Evolutionary conservation across 2,113 vertebrate genomes (phyloP).

Genomic region (Cryptotis parvus): DNA sequence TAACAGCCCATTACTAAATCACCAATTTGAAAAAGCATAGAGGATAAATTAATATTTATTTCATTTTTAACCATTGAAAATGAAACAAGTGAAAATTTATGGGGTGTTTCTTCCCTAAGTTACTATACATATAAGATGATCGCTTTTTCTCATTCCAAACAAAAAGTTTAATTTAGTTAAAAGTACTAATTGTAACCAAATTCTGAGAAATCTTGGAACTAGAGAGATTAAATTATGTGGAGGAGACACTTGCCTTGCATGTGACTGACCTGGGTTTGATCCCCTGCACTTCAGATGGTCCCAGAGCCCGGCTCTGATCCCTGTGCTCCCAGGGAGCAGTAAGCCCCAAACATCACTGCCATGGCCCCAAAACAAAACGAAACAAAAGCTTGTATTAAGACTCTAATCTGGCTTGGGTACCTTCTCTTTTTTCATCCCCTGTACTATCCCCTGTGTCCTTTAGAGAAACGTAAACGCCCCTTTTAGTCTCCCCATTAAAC

Average conservation of each 20-base stretch:
- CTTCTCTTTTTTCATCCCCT: neutral
- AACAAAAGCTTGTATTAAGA: neutral
- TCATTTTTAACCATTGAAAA: slow-evolving; percentile 15
- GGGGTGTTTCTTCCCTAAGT: neutral
- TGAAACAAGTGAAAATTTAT: slow-evolving; percentile 38
- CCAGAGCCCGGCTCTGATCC: too few species aligned
- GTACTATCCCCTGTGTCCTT: neutral
- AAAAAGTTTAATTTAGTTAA: slow-evolving; percentile 7
- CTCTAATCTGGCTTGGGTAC: neutral
- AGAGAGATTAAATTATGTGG: too few species aligned
- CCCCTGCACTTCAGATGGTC: too few species aligned
- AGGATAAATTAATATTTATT: slow-evolving; percentile 39
- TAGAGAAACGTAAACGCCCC: neutral
- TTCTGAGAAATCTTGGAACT: neutral
- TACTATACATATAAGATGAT: neutral
- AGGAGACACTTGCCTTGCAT: too few species aligned
- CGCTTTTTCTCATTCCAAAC: slow-evolving; percentile 24
- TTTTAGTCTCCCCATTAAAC: neutral
- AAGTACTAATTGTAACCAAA: slow-evolving; percentile 36
- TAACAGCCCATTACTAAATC: neutral
- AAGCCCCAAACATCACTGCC: too few species aligned
- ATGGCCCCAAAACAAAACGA: too few species aligned
- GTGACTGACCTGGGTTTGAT: too few species aligned
- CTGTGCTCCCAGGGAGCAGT: too few species aligned
- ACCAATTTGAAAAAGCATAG: slow-evolving; percentile 11